These are phyloP conservation scores for Pachliopta kotzebuea DNA, from an alignment of 2,888 invertebrate genomes.

Conservation along the genomic window DNA sequence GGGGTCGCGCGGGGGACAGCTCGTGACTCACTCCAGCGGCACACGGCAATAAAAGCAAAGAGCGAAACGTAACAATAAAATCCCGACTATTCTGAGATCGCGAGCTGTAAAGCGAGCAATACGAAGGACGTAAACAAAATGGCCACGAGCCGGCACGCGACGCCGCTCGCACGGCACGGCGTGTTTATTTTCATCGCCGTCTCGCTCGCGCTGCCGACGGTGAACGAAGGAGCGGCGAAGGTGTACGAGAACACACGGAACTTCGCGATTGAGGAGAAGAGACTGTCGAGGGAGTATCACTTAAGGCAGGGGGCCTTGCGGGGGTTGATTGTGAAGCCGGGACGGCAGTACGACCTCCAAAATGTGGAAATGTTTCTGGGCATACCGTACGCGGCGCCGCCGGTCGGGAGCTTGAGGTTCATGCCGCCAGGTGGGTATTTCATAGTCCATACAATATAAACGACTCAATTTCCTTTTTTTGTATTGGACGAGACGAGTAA, in stretches of 20 bases:
- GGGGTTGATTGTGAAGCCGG: conserved; percentile 84
- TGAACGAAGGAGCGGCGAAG: conserved; percentile 60
- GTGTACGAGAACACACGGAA: conserved; percentile 59
- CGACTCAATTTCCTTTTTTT: neutral
- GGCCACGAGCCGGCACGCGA: conserved; percentile 71
- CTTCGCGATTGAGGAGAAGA: conserved; percentile 57
- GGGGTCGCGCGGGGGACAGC: conserved; percentile 33
- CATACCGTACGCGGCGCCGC: conserved; percentile 91
- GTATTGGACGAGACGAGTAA: too few species aligned
- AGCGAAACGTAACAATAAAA: conserved; percentile 65
- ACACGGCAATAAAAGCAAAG: conserved; percentile 42
- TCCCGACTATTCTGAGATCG: conserved; percentile 60
- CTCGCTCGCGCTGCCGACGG: conserved; percentile 69
- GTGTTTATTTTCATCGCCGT: conserved; percentile 75
- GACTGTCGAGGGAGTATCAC: conserved; percentile 81
- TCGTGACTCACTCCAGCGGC: conserved; percentile 50
- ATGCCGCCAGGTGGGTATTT: conserved; percentile 86
- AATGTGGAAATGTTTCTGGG: conserved; percentile 88
- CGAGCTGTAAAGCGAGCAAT: conserved; percentile 57
- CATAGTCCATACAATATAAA: neutral
- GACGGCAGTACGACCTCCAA: conserved; percentile 81
- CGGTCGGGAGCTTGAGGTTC: conserved; percentile 87
- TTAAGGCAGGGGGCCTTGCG: conserved; percentile 85
- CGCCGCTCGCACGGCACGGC: conserved; percentile 68
- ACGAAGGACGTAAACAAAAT: conserved; percentile 67